Evolutionary conservation across 1,140 invertebrate species (phyloP).

Genomic region (Muscidifurax raptorellus): DNA sequence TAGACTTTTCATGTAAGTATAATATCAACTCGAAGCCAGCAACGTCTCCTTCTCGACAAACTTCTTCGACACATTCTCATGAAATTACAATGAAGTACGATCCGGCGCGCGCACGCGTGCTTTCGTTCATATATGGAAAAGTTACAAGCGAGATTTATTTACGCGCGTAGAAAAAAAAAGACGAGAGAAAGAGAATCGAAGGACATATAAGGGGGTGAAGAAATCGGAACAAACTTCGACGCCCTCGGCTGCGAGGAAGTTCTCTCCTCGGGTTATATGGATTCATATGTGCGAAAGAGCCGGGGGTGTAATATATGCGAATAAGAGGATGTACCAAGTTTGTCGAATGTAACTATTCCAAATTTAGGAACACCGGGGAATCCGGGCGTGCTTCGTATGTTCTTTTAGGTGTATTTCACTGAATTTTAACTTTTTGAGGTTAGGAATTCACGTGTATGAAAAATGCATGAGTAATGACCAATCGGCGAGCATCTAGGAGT

Average conservation of each 20-base stretch:
- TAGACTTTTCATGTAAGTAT: not conserved
- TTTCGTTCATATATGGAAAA: constrained; percentile 19
- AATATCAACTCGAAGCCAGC: constrained; percentile 2
- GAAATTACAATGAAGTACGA: constrained; percentile 25
- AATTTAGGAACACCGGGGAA: too few species aligned
- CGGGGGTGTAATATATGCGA: not conserved
- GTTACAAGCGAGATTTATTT: constrained; percentile 17
- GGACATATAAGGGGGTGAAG: not conserved
- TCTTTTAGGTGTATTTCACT: too few species aligned
- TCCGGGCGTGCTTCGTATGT: too few species aligned
- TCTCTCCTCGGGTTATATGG: not conserved
- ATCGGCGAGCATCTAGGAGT: too few species aligned
- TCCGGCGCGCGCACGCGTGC: too few species aligned
- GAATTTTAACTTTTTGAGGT: too few species aligned
- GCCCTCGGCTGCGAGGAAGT: not conserved
- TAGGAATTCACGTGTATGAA: too few species aligned
- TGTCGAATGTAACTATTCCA: too few species aligned
- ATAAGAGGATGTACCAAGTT: too few species aligned
- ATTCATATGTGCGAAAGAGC: not conserved
- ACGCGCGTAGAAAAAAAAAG: constrained; percentile 23
- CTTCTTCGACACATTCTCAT: constrained; percentile 15
- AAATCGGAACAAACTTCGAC: constrained; percentile 6
- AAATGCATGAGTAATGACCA: too few species aligned
- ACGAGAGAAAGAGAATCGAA: constrained; percentile 37
- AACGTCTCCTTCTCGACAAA: not conserved